Base-by-base conservation (phyloP, 2,113 vertebrate genomes). In the Nothobranchius kuhntae region DNA sequence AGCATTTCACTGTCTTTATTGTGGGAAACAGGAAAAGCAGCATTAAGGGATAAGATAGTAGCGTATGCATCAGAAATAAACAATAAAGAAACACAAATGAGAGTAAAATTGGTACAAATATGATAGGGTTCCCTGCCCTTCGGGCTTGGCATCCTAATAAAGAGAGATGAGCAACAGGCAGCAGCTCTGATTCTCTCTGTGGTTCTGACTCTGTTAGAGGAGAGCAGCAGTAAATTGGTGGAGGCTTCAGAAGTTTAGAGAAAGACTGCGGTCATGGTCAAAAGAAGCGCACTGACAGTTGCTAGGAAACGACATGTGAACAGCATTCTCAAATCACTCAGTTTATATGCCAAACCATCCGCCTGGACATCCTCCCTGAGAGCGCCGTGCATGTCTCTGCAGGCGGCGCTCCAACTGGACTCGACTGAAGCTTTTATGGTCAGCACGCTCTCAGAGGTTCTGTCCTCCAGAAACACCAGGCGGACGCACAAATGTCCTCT, bases 301-400 rank as follows among this genome's bases (percentile, higher is more conserved):
- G 69, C 69, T 72, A 64, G 69, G 69, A 64, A 64, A 72, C 69
- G 26, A 58, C 69, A 72, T 64, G 61, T 58, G 69, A 51, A 64
- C 38, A 45, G 53, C 48, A 44, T 62, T 40, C 69, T 36, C 38
- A 72, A 72, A 72, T 72, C 69, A 72, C 46, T 64, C 21, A 12
- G 61, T 71, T 71, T 71, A 60, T 71, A 64, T 71, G 60, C 53
- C 45, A 17, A 52, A 48, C 45, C 52, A 35, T 63, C 52, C 24
- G n/a, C 24, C 40, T 15, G 53, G n/a, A 44, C 36, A 46, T 57
- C 60, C 60, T 6, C 58, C 46, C 53, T 50, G 46, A 64, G 47
- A 63, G 30, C 36, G 38, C 12, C 21, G 61, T 7, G 47, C 53
- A 35, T 61, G 36, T 45, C 46, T 58, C 53, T 45, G 38, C 61